These are phyloP conservation scores for Holcopasites calliopsidis DNA, from an alignment of 1,140 invertebrate genomes.

Conservation along the genomic window DNA sequence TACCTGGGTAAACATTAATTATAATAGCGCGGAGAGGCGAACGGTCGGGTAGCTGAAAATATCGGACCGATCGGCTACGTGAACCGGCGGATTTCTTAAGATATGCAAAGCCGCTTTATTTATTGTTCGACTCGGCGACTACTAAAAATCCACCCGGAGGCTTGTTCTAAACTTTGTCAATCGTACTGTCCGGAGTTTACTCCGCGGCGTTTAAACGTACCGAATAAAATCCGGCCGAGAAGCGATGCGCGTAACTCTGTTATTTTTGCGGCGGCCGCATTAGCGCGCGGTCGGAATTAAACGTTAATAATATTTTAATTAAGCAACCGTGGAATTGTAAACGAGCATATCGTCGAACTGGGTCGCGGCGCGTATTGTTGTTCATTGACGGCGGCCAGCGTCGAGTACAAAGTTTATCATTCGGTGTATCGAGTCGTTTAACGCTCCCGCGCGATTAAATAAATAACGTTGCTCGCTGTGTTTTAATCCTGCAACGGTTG, in stretches of 20 bases:
- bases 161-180: too few species aligned
- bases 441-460: background rate
- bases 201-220: too few species aligned
- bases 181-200: too few species aligned
- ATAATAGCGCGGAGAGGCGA: background rate
- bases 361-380: background rate
- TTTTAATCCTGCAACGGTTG: background rate
- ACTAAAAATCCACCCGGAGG: too few species aligned
- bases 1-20: background rate
- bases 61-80: too few species aligned
- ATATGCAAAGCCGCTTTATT: too few species aligned
- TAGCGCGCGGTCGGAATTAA: slow-evolving; percentile 1
- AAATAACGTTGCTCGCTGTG: background rate
- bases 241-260: background rate
- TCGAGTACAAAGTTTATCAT: background rate
- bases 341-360: slow-evolving; percentile 17
- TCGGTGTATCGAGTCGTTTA: slow-evolving; percentile 4
- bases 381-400: background rate
- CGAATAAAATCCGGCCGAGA: background rate
- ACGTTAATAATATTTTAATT: slow-evolving; percentile 38
- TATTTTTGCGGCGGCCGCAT: background rate
- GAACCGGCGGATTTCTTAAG: too few species aligned
- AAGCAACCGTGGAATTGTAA: slow-evolving; percentile 12
- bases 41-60: too few species aligned
- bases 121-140: too few species aligned